Evolutionary conservation across 2,113 vertebrate genomes (phyloP), one percentile per base, ranked within the genome.

Genomic region (Seriola quinqueradiata): DNA sequence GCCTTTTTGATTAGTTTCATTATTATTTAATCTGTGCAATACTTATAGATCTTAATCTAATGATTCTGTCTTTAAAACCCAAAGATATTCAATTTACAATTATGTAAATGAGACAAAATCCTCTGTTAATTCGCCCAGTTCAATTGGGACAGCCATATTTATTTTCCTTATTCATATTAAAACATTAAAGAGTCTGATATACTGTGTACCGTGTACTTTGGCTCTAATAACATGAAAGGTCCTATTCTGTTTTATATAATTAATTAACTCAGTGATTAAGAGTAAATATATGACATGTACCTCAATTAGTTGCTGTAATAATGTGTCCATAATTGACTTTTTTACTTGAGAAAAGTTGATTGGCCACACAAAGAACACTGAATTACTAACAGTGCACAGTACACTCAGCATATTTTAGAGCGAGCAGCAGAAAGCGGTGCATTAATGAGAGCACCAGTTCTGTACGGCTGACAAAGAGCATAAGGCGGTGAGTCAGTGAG

Each of bases 401-500:
- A 8, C 1, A 42, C 13, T 44, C 19, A 4, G 1, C 5, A 12
- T 0, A 12, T 8, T 1, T 13, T 0, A 16, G 2, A 34, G 21
- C 60, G 2, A 50, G 50, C 14, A 36, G 40, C 48, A 60, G 16
- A 44, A 19, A 60, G 54, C 54, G n/a, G 54, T 23, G n/a, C 54
- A 23, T 55, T 55, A 5, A 23, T 5, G 50, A 19, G 16, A 54
- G 50, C 19, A 54, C 12, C 50, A 10, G 50, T 21, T 54, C 9
- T 54, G 3, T 21, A n/a, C 21, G 2, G 50, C 50, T 54, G 48
- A 50, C 2, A 52, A 19, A 21, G n/a, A 55, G 10, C 54, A 68
- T 12, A 36, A 28, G 64, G 73, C 75, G 68, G 65, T 72, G 28
- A 78, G 46, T 84, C 70, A 73, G 42, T 32, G 4, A 54, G 38